These are phyloP conservation scores for Pteruthius melanotis DNA, from an alignment of 2,113 vertebrate genomes.

Conservation along the genomic window DNA sequence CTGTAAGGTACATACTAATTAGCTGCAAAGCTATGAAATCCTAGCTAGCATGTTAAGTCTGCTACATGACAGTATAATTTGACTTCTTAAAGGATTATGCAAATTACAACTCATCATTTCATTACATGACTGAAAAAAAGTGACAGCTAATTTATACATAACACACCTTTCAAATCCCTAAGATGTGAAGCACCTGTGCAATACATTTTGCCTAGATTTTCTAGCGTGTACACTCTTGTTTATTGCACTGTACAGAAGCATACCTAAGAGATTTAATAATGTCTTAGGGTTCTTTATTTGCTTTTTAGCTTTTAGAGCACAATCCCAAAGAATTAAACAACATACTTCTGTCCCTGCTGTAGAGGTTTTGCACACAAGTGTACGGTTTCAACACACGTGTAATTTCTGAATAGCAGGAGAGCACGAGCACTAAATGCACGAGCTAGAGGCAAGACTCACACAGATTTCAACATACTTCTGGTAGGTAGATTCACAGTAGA, in stretches of 20 bases:
- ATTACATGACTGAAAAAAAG: conserved; percentile 90
- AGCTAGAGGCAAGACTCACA: conserved; percentile 84
- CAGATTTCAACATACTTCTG: conserved; percentile 87
- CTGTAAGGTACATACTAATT: conserved; percentile 93
- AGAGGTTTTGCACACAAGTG: conserved; percentile 67
- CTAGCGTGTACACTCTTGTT: conserved; percentile 73
- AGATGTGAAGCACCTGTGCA: conserved; percentile 87
- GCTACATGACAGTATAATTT: conserved; percentile 97
- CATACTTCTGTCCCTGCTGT: conserved; percentile 46
- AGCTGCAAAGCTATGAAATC: conserved; percentile 87
- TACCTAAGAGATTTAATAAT: conserved; percentile 69
- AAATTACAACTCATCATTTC: conserved; percentile 93
- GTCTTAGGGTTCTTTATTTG: conserved; percentile 25
- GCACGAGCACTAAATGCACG: conserved; percentile 81
- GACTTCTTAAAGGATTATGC: conserved; percentile 97
- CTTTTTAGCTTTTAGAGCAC: conserved; percentile 62
- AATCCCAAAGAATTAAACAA: conserved; percentile 70
- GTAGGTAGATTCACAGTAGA: conserved; percentile 87
- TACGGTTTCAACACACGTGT: conserved; percentile 68
- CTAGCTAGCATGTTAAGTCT: conserved; percentile 95
- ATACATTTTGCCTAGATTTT: conserved; percentile 79
- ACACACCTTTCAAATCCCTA: conserved; percentile 91
- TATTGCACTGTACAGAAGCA: conserved; percentile 75
- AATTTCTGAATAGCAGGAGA: conserved; percentile 74
- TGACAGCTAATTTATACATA: conserved; percentile 96